Conservation (phyloP, 2,888 invertebrate species). For the Hypolimnas misippus region DNA sequence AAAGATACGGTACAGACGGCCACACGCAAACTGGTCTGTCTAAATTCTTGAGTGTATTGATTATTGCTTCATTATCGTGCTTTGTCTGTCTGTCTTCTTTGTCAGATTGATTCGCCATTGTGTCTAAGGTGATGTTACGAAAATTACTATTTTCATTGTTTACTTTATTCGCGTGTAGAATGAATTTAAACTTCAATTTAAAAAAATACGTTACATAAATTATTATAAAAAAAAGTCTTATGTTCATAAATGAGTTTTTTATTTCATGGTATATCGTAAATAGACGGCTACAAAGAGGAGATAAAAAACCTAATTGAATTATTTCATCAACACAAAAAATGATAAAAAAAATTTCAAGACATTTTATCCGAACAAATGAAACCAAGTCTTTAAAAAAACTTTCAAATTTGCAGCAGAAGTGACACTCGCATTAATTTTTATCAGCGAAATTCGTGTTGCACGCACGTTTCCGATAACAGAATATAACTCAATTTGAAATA, state of each 20-base stretch:
- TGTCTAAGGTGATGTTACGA: too few species aligned
- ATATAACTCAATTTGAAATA: conserved; percentile 45
- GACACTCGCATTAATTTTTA: conserved; percentile 20
- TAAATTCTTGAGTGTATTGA: background rate
- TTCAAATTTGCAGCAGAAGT: background rate
- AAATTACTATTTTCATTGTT: too few species aligned
- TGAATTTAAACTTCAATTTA: too few species aligned
- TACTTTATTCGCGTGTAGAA: too few species aligned
- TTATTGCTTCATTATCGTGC: background rate
- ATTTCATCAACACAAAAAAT: too few species aligned
- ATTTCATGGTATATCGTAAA: too few species aligned
- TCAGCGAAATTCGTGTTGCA: conserved; percentile 33
- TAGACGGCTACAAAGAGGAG: too few species aligned
- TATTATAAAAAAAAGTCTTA: too few species aligned
- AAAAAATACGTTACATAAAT: too few species aligned
- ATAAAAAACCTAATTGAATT: too few species aligned
- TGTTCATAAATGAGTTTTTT: too few species aligned
- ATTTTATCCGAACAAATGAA: background rate
- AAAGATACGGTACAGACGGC: conserved; percentile 19
- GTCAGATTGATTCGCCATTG: background rate
- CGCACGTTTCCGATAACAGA: conserved; percentile 31
- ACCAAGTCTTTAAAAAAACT: background rate
- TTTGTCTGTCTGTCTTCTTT: background rate
- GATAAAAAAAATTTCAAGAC: background rate
- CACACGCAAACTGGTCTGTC: conserved; percentile 14